Base-by-base conservation (phyloP, 2,797 vertebrate genomes). In the Helostoma temminkii region DNA sequence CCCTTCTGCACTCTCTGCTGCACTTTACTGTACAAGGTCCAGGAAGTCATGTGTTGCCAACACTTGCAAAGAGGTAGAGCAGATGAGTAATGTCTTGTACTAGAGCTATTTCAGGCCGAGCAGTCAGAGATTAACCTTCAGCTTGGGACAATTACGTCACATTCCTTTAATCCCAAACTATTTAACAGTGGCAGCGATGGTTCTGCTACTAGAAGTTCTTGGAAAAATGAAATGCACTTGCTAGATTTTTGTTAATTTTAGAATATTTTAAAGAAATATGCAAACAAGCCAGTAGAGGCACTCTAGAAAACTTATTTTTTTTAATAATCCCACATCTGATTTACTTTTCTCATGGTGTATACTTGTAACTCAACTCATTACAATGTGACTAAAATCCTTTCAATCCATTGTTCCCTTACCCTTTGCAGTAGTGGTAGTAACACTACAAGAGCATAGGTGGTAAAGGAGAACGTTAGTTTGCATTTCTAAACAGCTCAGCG, bases 111-210 rank as follows among this genome's bases (percentile, higher is more conserved):
- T 84, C 83, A 81, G 85, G 89, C 81, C 70, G 54, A 71, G 78
- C 74, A 72, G 83, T 58, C 78, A 76, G 64, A 91, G 93, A 93
- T 94, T 94, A 93, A 90, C 91, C 37, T 54, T 69, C 88, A 83
- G 64, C 80, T 84, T 74, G 60, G 68, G 88, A 76, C 80, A 80
- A 89, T 84, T 89, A 85, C 77, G 75, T 91, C 88, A 93, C 63
- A 82, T 85, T 84, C 83, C 66, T 74, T 82, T 94, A 92, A 94
- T 93, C 93, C 87, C 41, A 69, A 70, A 85, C 85, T 83, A 66
- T 74, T 88, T 61, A 87, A 79, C 68, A 46, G 58, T 30, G 64
- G 42, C 69, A 18, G 11, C 26, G 60, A 71, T 43, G 3, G 26
- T 49, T 45, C 32, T 45, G 71, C 36, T 12, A 14, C 21, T 26